A percentile compares a stretch with the other conserved stretches of the same genome.
These are phyloP conservation scores for Eumacrocentrus americanus DNA, from an alignment of 2,888 invertebrate species.

Conservation along the genomic window DNA sequence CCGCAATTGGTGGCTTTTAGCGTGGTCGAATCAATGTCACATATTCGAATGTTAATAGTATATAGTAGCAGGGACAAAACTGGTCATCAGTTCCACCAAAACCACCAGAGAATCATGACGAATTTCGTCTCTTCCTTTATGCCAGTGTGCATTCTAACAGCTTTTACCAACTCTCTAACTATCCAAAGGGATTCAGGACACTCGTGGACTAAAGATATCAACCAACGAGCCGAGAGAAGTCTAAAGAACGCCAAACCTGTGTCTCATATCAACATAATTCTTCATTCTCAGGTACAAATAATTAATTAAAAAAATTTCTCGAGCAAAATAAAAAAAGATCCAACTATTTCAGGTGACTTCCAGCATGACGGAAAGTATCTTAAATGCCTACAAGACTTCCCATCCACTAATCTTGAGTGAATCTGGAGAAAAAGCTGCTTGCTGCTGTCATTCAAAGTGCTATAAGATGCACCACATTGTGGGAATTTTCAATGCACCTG, in stretches of 20 bases:
- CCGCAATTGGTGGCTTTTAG: conserved; percentile 15
- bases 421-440: background rate
- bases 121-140: background rate
- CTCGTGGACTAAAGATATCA: background rate
- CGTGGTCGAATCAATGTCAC: conserved; percentile 12
- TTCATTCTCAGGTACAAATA: conserved; percentile 5
- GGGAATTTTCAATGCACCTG: conserved; percentile 13
- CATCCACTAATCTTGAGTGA: background rate
- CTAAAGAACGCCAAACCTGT: background rate
- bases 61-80: background rate
- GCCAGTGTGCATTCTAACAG: background rate
- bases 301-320: background rate
- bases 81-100: conserved; percentile 6
- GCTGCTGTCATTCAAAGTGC: background rate
- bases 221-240: background rate
- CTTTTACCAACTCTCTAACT: background rate
- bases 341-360: conserved; percentile 2
- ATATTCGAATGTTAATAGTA: background rate
- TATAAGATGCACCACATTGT: conserved; percentile 22
- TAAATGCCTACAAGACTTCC: background rate
- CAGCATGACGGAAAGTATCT: background rate
- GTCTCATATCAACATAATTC: conserved; percentile 5
- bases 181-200: background rate
- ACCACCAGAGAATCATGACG: background rate
- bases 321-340: no score